A percentile compares a stretch with the other conserved stretches of the same genome.
These are phyloP conservation scores for Polydrusus cervinus DNA, from an alignment of 2,888 invertebrate species.

Conservation along the genomic window DNA sequence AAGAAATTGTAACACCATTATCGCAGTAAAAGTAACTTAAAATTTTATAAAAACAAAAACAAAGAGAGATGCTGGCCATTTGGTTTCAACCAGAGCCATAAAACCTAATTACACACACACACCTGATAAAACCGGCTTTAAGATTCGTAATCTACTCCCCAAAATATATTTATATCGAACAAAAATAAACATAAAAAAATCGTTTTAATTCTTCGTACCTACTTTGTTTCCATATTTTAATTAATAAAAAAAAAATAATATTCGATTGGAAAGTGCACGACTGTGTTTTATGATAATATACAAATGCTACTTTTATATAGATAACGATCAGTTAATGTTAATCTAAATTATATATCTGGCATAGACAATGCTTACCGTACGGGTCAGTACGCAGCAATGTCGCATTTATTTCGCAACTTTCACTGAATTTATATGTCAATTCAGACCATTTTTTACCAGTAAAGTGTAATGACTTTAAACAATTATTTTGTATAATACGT, in stretches of 20 bases:
- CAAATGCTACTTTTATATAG: constrained; percentile 40
- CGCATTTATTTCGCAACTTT: constrained; percentile 44
- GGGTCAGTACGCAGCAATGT: constrained; percentile 33
- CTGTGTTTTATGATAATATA: constrained; percentile 22
- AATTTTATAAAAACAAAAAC: too few relatives aligned
- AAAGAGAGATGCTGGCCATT: too few relatives aligned
- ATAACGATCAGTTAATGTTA: constrained; percentile 39
- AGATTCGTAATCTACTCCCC: too few relatives aligned
- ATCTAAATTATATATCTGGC: constrained; percentile 44
- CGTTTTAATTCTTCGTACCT: too few relatives aligned
- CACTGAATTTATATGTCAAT: constrained; percentile 40
- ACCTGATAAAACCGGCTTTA: too few relatives aligned
- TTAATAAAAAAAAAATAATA: constrained; percentile 10
- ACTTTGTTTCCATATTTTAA: background rate
- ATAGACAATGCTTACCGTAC: constrained; percentile 41
- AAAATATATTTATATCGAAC: too few relatives aligned
- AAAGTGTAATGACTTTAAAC: background rate
- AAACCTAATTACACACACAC: too few relatives aligned
- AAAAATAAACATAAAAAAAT: too few relatives aligned
- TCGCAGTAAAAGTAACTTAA: too few relatives aligned
- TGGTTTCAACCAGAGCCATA: too few relatives aligned
- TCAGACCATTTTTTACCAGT: constrained; percentile 7
- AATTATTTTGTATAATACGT: too few relatives aligned
- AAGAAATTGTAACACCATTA: too few relatives aligned
- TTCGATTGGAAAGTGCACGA: constrained; percentile 33